Evolutionary conservation across 2,113 vertebrate species (phyloP), one percentile per base, ranked within the genome.

Genomic region (Mus pahari): DNA sequence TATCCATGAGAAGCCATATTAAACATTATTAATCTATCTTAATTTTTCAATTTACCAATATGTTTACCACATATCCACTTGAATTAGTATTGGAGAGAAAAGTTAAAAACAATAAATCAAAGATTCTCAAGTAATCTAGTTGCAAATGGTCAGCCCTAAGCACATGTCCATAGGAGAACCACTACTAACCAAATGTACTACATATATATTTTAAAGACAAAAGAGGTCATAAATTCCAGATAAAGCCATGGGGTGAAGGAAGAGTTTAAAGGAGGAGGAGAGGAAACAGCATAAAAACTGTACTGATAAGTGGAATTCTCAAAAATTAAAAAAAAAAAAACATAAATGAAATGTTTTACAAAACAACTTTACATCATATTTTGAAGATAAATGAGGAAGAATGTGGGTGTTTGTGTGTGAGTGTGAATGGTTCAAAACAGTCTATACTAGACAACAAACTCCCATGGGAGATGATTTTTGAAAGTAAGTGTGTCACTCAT

Each of bases 311-410:
- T 28, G n/a, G 26, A 60, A 60, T 83, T 60, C 22, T 84, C n/a
- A 84, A 45, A 28, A 45, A 64, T 64, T 60, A 39, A 11, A 82
- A 33, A 55, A 39, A 42, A 42, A 64, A 28, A 28, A 60, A 60
- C 19, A 7, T 9, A 62, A 64, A 42, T 84, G 17, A 62, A 31
- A 45, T 84, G 31, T 55, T 86, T 92, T 77, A 9, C 26, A 92
- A 82, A 96, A 88, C 28, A 79, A 88, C 2, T 70, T 89, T 89
- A 95, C 82, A 26, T 8, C 86, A 39, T 82, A 62, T 83, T 86
- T 89, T 48, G 90, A 96, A 68, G 53, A 24, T 71, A 55, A 48
- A 50, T 28, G 45, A 42, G 33, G 9, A 68, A 20, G 36, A 11
- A 48, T 79, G 20, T 78, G 58, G 36, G 24, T 74, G 39, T 39